phyloP scores from a whole-genome alignment of 1,140 invertebrate species.

The Drosophila kanapiae region DNA sequence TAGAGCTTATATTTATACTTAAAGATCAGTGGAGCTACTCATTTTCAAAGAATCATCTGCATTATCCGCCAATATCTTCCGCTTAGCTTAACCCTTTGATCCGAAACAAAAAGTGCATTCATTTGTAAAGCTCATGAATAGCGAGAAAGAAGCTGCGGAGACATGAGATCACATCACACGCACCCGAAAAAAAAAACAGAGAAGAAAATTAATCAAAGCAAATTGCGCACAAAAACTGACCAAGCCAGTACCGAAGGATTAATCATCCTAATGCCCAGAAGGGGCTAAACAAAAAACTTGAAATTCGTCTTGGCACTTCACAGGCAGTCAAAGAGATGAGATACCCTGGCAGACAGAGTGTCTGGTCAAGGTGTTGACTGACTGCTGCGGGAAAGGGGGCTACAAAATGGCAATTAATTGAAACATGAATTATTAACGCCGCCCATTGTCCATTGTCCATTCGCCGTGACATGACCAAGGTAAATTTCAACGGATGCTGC shows the following conservation, averaged over 20 bases:
- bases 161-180: constrained; percentile 58
- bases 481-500: constrained; percentile 71
- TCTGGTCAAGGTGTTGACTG: constrained; percentile 80
- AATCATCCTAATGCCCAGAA: constrained; percentile 66
- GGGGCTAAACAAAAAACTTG: constrained; percentile 67
- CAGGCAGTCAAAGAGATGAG: constrained; percentile 20
- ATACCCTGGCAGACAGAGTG: constrained; percentile 30
- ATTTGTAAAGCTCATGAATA: constrained; percentile 68
- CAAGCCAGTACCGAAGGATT: constrained; percentile 64
- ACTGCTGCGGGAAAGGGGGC: constrained; percentile 44
- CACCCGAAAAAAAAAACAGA: constrained; percentile 16
- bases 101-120: constrained; percentile 37
- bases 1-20: not conserved
- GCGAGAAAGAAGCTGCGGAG: constrained; percentile 36
- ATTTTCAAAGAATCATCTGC: not conserved
- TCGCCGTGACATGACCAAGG: constrained; percentile 72
- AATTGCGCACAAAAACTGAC: constrained; percentile 79
- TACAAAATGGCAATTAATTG: constrained; percentile 84
- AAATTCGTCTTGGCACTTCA: constrained; percentile 81
- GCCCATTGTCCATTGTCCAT: constrained; percentile 73
- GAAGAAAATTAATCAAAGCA: constrained; percentile 74
- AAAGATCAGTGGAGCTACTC: not conserved
- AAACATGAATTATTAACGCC: constrained; percentile 84
- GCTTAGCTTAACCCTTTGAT: constrained; percentile 48
- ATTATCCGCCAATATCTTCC: constrained; percentile 23